phyloP scores from a whole-genome alignment of 64 coral and sea anemone species.

The Porites lutea region DNA sequence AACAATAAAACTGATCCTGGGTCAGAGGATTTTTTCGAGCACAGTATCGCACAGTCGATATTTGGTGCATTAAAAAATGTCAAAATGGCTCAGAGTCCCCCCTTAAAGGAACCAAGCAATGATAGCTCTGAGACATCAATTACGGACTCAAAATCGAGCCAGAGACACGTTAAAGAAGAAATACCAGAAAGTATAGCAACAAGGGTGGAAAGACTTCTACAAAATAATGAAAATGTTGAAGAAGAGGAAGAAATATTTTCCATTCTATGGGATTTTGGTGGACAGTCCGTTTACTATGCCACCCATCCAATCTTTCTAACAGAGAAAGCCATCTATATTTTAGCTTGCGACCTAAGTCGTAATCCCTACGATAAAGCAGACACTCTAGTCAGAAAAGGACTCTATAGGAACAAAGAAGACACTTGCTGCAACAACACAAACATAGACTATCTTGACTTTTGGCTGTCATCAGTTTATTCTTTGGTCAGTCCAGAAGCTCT shows the following conservation, averaged over 20 bases:
- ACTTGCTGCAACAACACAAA: not conserved
- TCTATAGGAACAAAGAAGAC: not conserved
- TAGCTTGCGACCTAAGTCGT: not conserved
- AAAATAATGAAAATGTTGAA: not conserved
- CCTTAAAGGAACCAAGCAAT: not conserved
- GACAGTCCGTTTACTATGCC: not conserved
- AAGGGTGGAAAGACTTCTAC: not conserved
- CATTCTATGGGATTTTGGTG: conserved; percentile 13
- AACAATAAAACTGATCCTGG: not conserved
- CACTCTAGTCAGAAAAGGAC: not conserved
- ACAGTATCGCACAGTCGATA: not conserved
- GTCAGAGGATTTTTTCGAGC: not conserved
- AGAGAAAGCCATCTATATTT: not conserved
- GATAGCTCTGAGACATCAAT: not conserved
- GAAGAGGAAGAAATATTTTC: not conserved
- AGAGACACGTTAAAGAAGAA: not conserved
- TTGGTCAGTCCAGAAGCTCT: not conserved
- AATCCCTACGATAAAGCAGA: not conserved
- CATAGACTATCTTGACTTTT: not conserved
- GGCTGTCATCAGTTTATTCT: not conserved
- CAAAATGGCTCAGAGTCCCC: too few species aligned
- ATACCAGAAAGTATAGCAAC: not conserved
- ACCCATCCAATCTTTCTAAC: conserved; percentile 2
- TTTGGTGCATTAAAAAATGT: not conserved
- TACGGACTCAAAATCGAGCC: not conserved